phyloP scores from a whole-genome alignment of 1,140 invertebrate species.

The Drosophila takahashii region DNA sequence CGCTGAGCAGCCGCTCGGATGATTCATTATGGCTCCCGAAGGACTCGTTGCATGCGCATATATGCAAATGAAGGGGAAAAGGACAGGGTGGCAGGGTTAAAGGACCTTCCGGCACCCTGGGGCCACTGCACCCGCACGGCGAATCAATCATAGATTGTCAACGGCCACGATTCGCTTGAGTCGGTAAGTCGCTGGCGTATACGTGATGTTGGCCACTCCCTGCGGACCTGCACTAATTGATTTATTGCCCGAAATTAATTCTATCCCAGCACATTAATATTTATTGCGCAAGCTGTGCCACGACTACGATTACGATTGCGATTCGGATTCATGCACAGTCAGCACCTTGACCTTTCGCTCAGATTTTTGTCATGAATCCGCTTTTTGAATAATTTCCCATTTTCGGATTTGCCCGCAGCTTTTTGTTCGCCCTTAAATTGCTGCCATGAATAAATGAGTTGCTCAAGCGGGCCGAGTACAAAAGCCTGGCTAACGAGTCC shows the following conservation, averaged over 20 bases:
- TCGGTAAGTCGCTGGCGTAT: slow-evolving; percentile 40
- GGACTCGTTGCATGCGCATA: slow-evolving; percentile 47
- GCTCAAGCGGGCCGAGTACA: slow-evolving; percentile 31
- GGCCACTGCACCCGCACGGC: slow-evolving; percentile 40
- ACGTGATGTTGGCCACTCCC: slow-evolving; percentile 43
- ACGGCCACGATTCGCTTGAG: slow-evolving; percentile 22
- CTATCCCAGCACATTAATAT: slow-evolving; percentile 34
- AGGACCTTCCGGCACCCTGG: slow-evolving; percentile 7
- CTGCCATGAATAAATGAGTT: slow-evolving; percentile 57
- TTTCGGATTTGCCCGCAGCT: slow-evolving; percentile 42
- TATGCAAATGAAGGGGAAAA: slow-evolving; percentile 66
- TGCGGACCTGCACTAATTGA: slow-evolving; percentile 57
- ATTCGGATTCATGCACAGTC: not conserved
- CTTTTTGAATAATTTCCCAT: slow-evolving; percentile 37
- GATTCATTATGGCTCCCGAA: slow-evolving; percentile 65
- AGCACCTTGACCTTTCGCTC: slow-evolving; percentile 42
- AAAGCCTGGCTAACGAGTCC: slow-evolving; percentile 53
- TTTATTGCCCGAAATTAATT: slow-evolving; percentile 71
- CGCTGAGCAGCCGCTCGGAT: slow-evolving; percentile 51
- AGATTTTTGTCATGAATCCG: slow-evolving; percentile 24
- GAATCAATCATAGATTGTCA: slow-evolving; percentile 80
- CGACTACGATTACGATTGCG: not conserved
- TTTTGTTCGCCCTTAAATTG: slow-evolving; percentile 42
- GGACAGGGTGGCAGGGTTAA: slow-evolving; percentile 1
- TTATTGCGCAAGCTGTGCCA: slow-evolving; percentile 32